phyloP scores from a whole-genome alignment of 2,888 invertebrate genomes.

The Philereme transversata region DNA sequence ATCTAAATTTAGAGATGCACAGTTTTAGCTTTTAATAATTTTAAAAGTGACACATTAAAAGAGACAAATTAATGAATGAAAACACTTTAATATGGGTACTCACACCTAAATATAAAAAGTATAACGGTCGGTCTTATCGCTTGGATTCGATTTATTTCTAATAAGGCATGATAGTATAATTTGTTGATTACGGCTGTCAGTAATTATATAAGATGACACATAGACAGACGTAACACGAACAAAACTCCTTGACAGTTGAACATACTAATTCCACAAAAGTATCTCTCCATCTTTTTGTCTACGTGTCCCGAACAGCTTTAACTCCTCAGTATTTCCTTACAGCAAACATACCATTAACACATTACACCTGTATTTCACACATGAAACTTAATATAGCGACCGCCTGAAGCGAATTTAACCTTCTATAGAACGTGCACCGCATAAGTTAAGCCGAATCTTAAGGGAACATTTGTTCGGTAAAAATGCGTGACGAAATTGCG shows the following conservation, averaged over 20 bases:
- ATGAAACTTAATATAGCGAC: constrained; percentile 61
- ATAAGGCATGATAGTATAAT: too few relatives aligned
- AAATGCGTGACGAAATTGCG: constrained; percentile 80
- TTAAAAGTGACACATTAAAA: too few relatives aligned
- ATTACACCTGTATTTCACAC: constrained; percentile 59
- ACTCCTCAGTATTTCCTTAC: constrained; percentile 25
- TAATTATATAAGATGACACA: not conserved
- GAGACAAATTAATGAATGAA: too few relatives aligned
- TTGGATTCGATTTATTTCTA: too few relatives aligned
- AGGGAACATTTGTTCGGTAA: constrained; percentile 79
- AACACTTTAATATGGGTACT: too few relatives aligned
- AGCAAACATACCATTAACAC: constrained; percentile 43
- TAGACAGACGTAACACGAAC: not conserved
- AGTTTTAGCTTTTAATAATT: too few relatives aligned
- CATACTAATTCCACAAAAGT: constrained; percentile 14
- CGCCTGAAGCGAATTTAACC: constrained; percentile 64
- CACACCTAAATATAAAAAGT: too few relatives aligned
- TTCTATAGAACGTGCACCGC: constrained; percentile 77
- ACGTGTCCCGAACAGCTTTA: constrained; percentile 15
- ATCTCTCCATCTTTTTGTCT: not conserved
- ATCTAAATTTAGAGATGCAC: too few relatives aligned
- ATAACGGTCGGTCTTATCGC: too few relatives aligned
- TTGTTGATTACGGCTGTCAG: too few relatives aligned
- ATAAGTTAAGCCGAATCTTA: constrained; percentile 77
- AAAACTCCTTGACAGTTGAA: constrained; percentile 2